Evolutionary conservation across 2,797 vertebrate species (phyloP).

Genomic region (Halcyon leucocephala): DNA sequence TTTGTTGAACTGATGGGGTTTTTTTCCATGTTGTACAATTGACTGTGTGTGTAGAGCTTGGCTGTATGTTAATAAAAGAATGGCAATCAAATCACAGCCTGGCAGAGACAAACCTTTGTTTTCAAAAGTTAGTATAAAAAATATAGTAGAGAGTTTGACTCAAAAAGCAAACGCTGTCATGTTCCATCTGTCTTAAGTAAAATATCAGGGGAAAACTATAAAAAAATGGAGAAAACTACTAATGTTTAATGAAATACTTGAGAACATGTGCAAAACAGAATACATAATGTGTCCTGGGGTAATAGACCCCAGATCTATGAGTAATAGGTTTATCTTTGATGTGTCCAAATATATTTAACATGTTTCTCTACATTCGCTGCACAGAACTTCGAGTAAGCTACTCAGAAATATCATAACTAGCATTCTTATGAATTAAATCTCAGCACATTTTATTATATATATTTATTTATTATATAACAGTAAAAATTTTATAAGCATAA

Average conservation of each 20-base stretch:
- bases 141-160: neutral
- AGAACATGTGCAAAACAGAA: neutral
- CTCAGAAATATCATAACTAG: neutral
- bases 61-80: neutral
- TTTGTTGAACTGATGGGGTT: neutral
- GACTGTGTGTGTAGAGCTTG: neutral
- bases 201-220: neutral
- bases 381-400: neutral
- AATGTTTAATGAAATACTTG: constrained; percentile 17
- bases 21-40: neutral
- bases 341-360: neutral
- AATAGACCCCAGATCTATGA: neutral
- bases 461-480: neutral
- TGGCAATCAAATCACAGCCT: neutral
- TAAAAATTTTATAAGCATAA: neutral
- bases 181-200: neutral
- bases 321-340: constrained; percentile 44
- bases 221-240: neutral
- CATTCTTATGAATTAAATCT: neutral
- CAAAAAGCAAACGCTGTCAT: neutral
- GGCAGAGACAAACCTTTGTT: neutral
- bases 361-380: neutral
- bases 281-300: constrained; percentile 9
- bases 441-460: neutral
- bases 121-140: constrained; percentile 14